A percentile compares a stretch with the other conserved stretches of the same genome.
Evolutionary conservation across 2,113 vertebrate species (phyloP).

Genomic region (Pluvianellus socialis): DNA sequence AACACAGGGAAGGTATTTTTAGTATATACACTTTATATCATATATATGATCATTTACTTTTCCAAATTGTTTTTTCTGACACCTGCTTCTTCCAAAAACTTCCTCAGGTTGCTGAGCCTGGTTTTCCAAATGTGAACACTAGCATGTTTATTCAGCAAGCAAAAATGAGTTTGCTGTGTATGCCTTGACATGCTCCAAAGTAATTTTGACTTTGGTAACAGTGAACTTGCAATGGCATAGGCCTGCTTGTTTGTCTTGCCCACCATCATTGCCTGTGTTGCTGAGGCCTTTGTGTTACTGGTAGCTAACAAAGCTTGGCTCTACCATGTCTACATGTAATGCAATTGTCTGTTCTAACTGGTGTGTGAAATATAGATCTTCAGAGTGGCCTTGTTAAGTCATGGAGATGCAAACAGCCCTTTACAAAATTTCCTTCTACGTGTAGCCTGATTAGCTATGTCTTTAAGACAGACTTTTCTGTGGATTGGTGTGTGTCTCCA

Average conservation of each 20-base stretch:
- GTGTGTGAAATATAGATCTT: background rate
- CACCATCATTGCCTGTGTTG: fast-evolving
- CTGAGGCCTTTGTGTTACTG: background rate
- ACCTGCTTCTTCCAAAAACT: background rate
- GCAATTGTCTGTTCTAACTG: background rate
- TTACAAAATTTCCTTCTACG: background rate
- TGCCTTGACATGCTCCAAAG: background rate
- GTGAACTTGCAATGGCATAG: background rate
- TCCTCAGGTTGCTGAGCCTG: background rate
- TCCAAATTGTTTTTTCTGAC: background rate
- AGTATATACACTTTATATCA: background rate
- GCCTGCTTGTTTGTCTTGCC: background rate
- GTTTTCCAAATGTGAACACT: background rate
- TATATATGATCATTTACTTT: background rate
- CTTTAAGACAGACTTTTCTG: background rate
- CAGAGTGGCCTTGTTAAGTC: background rate
- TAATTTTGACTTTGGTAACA: background rate
- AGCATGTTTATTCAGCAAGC: background rate
- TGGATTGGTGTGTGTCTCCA: background rate
- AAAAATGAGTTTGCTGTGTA: background rate
- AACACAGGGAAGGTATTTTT: background rate
- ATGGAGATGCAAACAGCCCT: background rate
- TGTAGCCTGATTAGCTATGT: background rate
- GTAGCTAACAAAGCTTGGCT: fast-evolving
- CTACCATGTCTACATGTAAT: background rate